Conservation (phyloP, 2,113 vertebrate species). For the Corapipo altera region DNA sequence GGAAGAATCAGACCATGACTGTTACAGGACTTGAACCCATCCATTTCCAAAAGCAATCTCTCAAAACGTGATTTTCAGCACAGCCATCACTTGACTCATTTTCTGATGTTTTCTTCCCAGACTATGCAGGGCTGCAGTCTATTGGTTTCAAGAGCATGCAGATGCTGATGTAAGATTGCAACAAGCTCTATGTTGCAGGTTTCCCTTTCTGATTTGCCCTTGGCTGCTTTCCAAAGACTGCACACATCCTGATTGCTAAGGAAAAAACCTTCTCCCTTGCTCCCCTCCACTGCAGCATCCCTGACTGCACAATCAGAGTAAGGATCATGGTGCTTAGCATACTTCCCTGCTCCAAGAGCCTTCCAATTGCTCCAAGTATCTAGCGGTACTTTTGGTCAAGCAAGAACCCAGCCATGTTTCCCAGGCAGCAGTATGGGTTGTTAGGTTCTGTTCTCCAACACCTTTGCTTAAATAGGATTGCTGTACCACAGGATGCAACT, state of each 20-base stretch:
- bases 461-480: not conserved
- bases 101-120: not conserved
- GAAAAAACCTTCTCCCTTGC: not conserved
- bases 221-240: not conserved
- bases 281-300: not conserved
- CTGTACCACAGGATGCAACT: not conserved
- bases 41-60: not conserved
- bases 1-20: not conserved
- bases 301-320: not conserved
- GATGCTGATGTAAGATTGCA: not conserved
- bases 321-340: not conserved
- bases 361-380: not conserved
- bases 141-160: not conserved
- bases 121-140: not conserved
- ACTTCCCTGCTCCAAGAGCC: not conserved
- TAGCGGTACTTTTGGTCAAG: not conserved
- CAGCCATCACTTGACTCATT: not conserved
- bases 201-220: rapidly evolving
- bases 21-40: not conserved
- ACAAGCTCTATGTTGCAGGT: not conserved
- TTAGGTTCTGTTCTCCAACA: not conserved
- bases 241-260: not conserved
- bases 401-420: not conserved
- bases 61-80: not conserved
- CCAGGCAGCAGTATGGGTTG: not conserved